Evolutionary conservation across 2,888 invertebrate genomes (phyloP).

Genomic region (Pachliopta kotzebuea): DNA sequence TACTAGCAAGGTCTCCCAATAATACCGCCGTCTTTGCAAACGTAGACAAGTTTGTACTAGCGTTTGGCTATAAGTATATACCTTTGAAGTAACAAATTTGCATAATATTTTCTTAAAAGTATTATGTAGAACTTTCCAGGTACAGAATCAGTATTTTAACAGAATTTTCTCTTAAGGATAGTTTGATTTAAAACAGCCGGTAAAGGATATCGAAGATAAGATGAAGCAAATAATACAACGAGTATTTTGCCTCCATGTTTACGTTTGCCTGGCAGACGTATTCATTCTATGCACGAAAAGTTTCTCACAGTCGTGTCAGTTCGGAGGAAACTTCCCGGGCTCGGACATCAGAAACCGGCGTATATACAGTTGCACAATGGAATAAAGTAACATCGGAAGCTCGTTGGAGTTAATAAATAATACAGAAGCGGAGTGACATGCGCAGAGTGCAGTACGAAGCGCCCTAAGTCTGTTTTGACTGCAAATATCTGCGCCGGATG

Average conservation of each 20-base stretch:
- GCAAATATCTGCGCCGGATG: constrained; percentile 73
- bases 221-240: constrained; percentile 59
- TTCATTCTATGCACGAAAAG: constrained; percentile 79
- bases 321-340: constrained; percentile 60
- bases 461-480: constrained; percentile 74
- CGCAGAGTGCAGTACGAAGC: constrained; percentile 63
- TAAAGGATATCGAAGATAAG: constrained; percentile 40
- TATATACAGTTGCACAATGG: constrained; percentile 74
- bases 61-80: constrained; percentile 36
- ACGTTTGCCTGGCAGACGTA: constrained; percentile 70
- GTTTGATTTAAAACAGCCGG: background rate
- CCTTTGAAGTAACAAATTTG: constrained; percentile 26
- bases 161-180: background rate
- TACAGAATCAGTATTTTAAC: constrained; percentile 10
- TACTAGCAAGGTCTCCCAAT: constrained; percentile 73
- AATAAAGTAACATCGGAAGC: constrained; percentile 79
- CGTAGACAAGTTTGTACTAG: constrained; percentile 43
- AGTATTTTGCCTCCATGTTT: constrained; percentile 67
- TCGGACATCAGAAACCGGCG: constrained; percentile 71
- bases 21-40: constrained; percentile 66
- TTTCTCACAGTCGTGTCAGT: constrained; percentile 71
- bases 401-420: constrained; percentile 80
- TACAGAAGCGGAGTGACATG: constrained; percentile 74
- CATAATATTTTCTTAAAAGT: constrained; percentile 23
- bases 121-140: background rate